Percentiles rank a stretch among this genome's conserved stretches.
Evolutionary conservation across 2,888 invertebrate species (phyloP).

Genomic region (Xestia rhomboidea): DNA sequence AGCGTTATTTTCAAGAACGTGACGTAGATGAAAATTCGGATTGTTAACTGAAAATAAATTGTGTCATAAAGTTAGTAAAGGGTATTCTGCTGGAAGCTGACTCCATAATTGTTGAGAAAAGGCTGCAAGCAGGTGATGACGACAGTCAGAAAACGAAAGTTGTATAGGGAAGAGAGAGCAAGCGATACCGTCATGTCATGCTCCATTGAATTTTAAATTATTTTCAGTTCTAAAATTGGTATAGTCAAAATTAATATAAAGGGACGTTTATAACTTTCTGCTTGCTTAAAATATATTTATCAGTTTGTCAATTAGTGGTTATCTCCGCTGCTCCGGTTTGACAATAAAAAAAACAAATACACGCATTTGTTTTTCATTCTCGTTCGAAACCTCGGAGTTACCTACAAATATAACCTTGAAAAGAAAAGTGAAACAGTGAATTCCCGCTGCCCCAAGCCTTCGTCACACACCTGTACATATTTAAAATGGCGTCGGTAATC

Average conservation of each 20-base stretch:
- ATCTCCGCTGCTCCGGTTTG: too few species aligned
- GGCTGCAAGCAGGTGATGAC: background rate
- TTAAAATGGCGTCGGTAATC: constrained; percentile 52
- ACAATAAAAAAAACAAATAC: background rate
- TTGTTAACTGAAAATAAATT: background rate
- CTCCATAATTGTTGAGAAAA: background rate
- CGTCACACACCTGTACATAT: constrained; percentile 36
- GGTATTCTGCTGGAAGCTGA: background rate
- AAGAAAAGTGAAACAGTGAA: background rate
- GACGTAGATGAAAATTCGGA: background rate
- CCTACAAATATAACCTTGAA: background rate
- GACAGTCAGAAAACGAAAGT: background rate
- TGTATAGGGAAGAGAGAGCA: background rate
- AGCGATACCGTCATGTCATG: background rate
- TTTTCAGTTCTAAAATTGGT: background rate
- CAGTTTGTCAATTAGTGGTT: background rate
- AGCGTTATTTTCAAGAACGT: background rate
- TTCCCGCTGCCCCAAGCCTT: background rate
- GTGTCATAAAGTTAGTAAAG: background rate
- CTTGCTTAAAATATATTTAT: background rate
- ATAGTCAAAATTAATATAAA: background rate
- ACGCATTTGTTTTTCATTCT: too few species aligned
- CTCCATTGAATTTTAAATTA: background rate
- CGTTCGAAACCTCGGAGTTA: background rate
- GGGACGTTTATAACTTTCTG: background rate